phyloP scores from a whole-genome alignment of 2,797 vertebrate species.

The Halcyon chelicuti region DNA sequence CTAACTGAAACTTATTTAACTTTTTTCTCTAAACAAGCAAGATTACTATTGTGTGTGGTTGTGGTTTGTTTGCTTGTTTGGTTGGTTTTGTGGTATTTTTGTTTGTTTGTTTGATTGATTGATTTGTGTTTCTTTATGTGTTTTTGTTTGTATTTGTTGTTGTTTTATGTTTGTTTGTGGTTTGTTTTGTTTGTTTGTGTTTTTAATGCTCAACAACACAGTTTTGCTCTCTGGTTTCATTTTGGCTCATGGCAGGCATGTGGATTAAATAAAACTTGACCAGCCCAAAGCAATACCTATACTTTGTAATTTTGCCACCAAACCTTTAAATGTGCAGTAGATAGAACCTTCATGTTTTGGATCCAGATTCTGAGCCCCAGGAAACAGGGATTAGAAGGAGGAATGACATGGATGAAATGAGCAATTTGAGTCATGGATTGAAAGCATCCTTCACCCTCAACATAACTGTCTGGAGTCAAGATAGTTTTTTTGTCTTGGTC shows the following conservation, averaged over 20 bases:
- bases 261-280: background rate
- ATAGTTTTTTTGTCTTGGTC: background rate
- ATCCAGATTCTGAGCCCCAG: background rate
- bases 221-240: background rate
- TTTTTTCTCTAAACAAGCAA: background rate
- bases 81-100: no score
- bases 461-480: background rate
- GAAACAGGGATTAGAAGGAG: background rate
- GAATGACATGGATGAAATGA: background rate
- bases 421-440: accelerated
- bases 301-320: background rate
- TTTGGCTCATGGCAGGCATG: background rate
- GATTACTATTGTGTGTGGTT: background rate
- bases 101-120: no score
- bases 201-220: background rate
- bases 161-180: no score
- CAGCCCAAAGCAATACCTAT: background rate
- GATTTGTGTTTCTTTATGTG: no score
- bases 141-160: no score
- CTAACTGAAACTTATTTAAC: no score
- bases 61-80: no score
- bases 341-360: background rate
- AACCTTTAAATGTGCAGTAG: background rate
- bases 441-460: background rate
- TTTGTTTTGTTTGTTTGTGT: no score